These are phyloP conservation scores for Dasypogon diadema DNA, from an alignment of 2,888 invertebrate genomes.

Conservation along the genomic window DNA sequence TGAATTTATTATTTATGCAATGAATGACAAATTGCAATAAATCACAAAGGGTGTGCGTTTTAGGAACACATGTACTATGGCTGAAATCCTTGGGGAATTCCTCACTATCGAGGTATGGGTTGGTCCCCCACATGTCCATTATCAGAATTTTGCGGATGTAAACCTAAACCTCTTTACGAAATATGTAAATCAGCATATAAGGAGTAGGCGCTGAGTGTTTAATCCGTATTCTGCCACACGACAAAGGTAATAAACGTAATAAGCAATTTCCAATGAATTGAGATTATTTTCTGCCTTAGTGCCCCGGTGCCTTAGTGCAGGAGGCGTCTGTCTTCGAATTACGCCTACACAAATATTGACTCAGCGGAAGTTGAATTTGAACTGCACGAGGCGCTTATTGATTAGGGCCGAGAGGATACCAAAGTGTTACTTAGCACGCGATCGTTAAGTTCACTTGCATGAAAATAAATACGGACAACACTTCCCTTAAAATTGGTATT, in stretches of 20 bases:
- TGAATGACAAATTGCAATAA: conserved; percentile 31
- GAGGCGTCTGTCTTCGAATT: conserved; percentile 26
- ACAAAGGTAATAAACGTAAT: not conserved
- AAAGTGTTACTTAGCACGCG: conserved; percentile 53
- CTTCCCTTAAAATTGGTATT: conserved; percentile 36
- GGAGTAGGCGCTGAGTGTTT: conserved; percentile 12
- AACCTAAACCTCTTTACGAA: not conserved
- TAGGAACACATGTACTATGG: not conserved
- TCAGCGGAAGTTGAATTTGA: conserved; percentile 37
- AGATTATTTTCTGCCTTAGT: not conserved
- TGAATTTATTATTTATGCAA: conserved; percentile 28
- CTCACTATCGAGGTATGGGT: not conserved
- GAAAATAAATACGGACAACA: conserved; percentile 37
- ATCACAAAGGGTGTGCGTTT: conserved; percentile 24
- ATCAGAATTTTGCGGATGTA: not conserved
- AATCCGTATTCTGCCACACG: not conserved
- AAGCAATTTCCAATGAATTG: conserved; percentile 27
- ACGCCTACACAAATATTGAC: conserved; percentile 34
- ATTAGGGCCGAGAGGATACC: conserved; percentile 13
- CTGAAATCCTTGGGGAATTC: not conserved
- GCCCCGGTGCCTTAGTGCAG: conserved; percentile 16
- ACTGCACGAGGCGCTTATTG: conserved; percentile 37
- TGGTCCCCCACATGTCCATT: not conserved
- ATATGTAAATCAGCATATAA: conserved; percentile 28
- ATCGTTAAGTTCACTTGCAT: conserved; percentile 34